Base-by-base conservation (phyloP, 2,888 invertebrate species). In the Caradrina kadenii region DNA sequence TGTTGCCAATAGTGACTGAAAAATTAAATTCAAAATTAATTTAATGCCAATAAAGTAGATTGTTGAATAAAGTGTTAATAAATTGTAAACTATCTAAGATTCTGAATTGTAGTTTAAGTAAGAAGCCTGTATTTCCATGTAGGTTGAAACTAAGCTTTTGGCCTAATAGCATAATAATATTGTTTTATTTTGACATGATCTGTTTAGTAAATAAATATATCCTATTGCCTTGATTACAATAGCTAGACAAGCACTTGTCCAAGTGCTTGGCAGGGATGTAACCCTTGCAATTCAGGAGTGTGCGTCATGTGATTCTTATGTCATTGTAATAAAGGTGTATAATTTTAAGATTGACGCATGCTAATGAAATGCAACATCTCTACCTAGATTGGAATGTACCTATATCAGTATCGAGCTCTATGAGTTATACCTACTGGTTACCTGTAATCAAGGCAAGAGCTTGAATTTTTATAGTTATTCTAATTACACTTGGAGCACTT, bases 81-180 rank as follows among this genome's bases (percentile, higher is more conserved):
- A 50, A 39, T 26, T 65, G 17, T 39, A 13, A 45, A 39, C 3
- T 6, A 22, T 22, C 11, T 48, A 21, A 17, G 22, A 49, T 55
- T 64, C n/a, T 55, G 31, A 73, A 64, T 70, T 73, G 17, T 73
- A 55, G 10, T 55, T 13, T 42, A 50, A 5, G 11, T 21, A 39
- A 6, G 10, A 17, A 5, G 11, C 15, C 39, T 63, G 8, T 19
- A 45, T 35, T 52, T 48, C 45, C 45, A 26, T 13, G 2, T 45
- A 48, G 26, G 45, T 62, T 45, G 7, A 17, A 11, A 26, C n/a
- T 39, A 19, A 31, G n/a, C n/a, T 63, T 59, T 60, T 4, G 10
- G 4, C 31, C 6, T 48, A 35, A 35, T 35, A 22, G 35, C 19
- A 39, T 61, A 48, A 45, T 45, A 45, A 11, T 45, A 45, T 45